Percentiles rank a stretch among this genome's conserved stretches.
Evolutionary conservation across 2,797 vertebrate genomes (phyloP).

Genomic region (Halcyon badia): DNA sequence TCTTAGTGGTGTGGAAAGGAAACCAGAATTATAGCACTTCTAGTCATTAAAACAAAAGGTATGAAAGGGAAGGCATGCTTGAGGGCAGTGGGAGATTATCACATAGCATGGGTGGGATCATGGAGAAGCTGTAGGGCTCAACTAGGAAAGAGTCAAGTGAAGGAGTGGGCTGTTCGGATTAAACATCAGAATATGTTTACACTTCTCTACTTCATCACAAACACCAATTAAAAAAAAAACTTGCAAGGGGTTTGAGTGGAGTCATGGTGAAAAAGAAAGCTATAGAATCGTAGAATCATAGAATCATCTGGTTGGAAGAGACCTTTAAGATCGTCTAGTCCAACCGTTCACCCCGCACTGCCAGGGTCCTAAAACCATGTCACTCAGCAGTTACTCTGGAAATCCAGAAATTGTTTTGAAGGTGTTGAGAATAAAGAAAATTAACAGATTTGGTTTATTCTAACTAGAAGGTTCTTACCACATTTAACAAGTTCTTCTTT

Average conservation of each 20-base stretch:
- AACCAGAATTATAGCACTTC: not conserved
- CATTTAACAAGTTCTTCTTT: not conserved
- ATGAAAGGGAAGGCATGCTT: not conserved
- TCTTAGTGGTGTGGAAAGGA: not conserved
- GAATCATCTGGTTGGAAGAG: too few species aligned
- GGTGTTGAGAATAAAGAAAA: constrained; percentile 18
- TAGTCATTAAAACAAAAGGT: not conserved
- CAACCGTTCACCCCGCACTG: too few species aligned
- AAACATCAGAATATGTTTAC: constrained; percentile 3
- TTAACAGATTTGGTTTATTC: not conserved
- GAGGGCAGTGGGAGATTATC: not conserved
- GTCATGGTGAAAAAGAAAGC: not conserved
- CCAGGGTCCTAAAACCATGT: too few species aligned
- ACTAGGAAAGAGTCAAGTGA: not conserved
- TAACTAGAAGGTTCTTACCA: not conserved
- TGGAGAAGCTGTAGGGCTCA: not conserved
- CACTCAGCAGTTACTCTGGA: not conserved
- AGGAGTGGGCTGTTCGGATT: not conserved
- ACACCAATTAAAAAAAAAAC: not conserved
- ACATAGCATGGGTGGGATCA: not conserved
- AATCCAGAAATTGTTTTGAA: constrained; percentile 9
- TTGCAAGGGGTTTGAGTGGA: constrained; percentile 3
- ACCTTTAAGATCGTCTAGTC: too few species aligned
- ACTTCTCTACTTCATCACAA: constrained; percentile 4
- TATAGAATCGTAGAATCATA: not conserved